A percentile compares a stretch with the other conserved stretches of the same genome.
Evolutionary conservation across 2,113 vertebrate species (phyloP).

Genomic region (Amblyornis subalaris): DNA sequence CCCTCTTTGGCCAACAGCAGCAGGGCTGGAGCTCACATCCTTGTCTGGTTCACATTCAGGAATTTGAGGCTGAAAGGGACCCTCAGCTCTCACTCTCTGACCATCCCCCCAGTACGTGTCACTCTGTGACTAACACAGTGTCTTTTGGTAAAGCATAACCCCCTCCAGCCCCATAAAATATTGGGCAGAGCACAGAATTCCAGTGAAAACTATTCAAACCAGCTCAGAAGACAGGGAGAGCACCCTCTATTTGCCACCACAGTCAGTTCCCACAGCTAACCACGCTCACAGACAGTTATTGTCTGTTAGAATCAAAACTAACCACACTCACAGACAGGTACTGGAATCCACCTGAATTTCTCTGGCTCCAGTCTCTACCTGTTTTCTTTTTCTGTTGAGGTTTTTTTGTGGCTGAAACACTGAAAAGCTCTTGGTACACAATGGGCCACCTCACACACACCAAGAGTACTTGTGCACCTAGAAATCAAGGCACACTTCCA

Average conservation of each 20-base stretch:
- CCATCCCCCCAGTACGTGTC: fast-evolving
- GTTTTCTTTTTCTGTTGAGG: neutral
- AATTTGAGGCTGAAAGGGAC: neutral
- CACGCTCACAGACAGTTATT: fast-evolving
- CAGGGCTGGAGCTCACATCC: fast-evolving
- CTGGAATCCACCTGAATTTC: neutral
- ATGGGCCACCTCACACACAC: fast-evolving
- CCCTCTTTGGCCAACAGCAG: neutral
- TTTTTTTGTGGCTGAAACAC: fast-evolving
- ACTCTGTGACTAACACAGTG: neutral
- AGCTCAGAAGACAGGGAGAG: neutral
- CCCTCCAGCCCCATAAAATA: fast-evolving
- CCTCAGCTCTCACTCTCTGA: neutral
- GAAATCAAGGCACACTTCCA: neutral
- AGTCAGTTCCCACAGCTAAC: neutral
- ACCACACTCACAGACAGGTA: fast-evolving
- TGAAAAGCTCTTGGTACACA: neutral
- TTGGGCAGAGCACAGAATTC: neutral
- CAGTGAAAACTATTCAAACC: neutral
- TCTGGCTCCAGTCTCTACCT: neutral
- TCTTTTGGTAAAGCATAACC: neutral
- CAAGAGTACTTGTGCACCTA: neutral
- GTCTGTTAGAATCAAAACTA: neutral
- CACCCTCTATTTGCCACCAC: neutral
- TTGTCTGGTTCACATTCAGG: fast-evolving